A percentile compares a stretch with the other conserved stretches of the same genome.
Conservation (phyloP, 2,797 vertebrate genomes). For the Chaetophractus vellerosus region DNA sequence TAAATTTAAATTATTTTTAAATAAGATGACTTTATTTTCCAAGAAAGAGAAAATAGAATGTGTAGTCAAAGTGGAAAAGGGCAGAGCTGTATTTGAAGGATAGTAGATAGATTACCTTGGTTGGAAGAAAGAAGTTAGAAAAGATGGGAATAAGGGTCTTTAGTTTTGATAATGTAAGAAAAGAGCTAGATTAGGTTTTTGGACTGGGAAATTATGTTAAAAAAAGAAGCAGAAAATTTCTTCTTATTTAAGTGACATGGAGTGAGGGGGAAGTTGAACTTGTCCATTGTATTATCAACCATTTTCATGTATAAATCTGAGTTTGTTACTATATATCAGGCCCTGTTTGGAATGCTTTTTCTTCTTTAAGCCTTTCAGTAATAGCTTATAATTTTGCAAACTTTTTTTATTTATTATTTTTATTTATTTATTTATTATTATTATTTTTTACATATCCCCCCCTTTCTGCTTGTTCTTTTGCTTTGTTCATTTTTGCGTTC, state of each 20-base stretch:
- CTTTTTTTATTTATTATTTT: too few species aligned
- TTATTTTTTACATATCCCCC: too few species aligned
- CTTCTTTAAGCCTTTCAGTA: slow-evolving; percentile 60
- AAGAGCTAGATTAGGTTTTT: slow-evolving; percentile 35
- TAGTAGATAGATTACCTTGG: neutral
- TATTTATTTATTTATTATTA: too few species aligned
- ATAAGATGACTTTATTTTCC: neutral
- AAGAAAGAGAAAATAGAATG: slow-evolving; percentile 51
- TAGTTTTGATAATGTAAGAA: slow-evolving; percentile 45
- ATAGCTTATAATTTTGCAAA: slow-evolving; percentile 38
- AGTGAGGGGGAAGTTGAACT: neutral
- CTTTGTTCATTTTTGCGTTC: too few species aligned
- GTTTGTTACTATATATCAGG: slow-evolving; percentile 15
- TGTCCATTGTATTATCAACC: neutral
- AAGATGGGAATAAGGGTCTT: neutral
- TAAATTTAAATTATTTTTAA: slow-evolving; percentile 61
- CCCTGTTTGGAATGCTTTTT: neutral
- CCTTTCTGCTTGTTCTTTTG: too few species aligned
- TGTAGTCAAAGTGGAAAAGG: slow-evolving; percentile 8
- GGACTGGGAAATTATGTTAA: slow-evolving; percentile 2
- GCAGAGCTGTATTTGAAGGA: slow-evolving; percentile 20
- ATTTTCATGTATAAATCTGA: slow-evolving; percentile 42
- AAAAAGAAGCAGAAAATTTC: neutral
- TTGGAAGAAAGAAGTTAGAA: slow-evolving; percentile 40
- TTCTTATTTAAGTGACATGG: neutral